These are phyloP conservation scores for Odobenus rosmarus DNA, from an alignment of 2,113 vertebrate species.

Conservation along the genomic window DNA sequence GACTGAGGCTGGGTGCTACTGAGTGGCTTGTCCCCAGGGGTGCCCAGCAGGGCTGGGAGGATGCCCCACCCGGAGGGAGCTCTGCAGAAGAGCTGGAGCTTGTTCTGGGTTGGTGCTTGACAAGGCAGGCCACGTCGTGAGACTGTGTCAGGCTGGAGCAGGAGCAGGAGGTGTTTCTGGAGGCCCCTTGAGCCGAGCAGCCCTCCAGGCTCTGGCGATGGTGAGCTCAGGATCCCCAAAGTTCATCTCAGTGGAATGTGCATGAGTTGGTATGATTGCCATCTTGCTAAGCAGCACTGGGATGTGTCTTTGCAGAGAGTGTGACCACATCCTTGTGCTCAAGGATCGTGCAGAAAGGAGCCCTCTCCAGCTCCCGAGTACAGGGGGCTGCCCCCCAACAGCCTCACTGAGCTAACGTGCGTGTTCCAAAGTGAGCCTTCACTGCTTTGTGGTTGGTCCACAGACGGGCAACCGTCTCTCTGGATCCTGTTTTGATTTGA, in stretches of 20 bases:
- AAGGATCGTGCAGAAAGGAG: not conserved
- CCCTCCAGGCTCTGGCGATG: not conserved
- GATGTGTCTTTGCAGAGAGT: not conserved
- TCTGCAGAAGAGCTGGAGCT: not conserved
- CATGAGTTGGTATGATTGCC: accelerated
- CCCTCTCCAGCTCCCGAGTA: not conserved
- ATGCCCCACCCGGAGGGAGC: not conserved
- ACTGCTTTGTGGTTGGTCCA: accelerated
- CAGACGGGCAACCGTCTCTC: accelerated
- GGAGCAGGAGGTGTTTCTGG: not conserved
- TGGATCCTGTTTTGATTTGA: not conserved
- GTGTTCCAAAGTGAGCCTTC: not conserved
- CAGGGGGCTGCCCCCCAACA: not conserved
- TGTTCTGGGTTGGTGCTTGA: not conserved
- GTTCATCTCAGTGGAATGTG: not conserved
- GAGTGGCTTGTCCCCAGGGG: not conserved
- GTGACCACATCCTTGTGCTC: not conserved
- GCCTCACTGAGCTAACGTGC: not conserved
- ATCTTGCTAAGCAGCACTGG: not conserved
- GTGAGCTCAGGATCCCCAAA: not conserved
- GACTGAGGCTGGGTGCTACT: not conserved
- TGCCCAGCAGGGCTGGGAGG: not conserved
- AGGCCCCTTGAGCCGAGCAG: not conserved
- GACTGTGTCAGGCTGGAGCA: not conserved
- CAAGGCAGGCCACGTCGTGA: not conserved